phyloP scores from a whole-genome alignment of 1,140 invertebrate genomes.

The Pygmarrhopalites habei region DNA sequence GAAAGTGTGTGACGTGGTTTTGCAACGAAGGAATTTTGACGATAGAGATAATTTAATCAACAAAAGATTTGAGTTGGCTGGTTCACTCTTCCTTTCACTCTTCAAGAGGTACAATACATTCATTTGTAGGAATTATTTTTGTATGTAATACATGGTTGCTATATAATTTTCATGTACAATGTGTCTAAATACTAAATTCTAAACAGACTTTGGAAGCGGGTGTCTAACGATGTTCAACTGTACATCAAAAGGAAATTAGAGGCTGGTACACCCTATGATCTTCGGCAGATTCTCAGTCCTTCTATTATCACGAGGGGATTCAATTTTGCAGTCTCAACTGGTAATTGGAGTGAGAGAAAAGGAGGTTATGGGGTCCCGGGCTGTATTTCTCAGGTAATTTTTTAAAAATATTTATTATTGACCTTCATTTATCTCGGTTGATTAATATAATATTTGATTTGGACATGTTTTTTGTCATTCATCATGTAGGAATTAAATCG shows the following conservation, averaged over 20 bases:
- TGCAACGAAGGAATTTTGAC: slow-evolving; percentile 90
- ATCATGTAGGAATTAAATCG: slow-evolving; percentile 74
- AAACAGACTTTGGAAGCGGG: neutral
- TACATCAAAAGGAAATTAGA: slow-evolving; percentile 84
- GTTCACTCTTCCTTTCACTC: slow-evolving; percentile 86
- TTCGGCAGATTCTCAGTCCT: neutral
- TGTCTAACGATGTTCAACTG: slow-evolving; percentile 65
- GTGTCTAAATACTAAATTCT: no score
- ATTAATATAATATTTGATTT: no score
- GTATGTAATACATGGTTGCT: no score
- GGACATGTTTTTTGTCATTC: neutral
- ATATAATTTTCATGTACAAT: no score
- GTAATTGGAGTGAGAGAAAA: slow-evolving; percentile 87
- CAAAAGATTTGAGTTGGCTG: slow-evolving; percentile 92
- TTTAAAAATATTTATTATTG: neutral
- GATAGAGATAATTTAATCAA: slow-evolving; percentile 99
- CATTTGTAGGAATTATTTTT: no score
- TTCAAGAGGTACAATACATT: slow-evolving; percentile 78
- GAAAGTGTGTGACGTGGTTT: slow-evolving; percentile 77
- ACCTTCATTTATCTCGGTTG: neutral
- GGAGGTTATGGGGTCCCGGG: slow-evolving; percentile 48
- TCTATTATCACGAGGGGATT: slow-evolving; percentile 90
- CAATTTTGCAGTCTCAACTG: slow-evolving; percentile 91
- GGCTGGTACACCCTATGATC: slow-evolving; percentile 53
- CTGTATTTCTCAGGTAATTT: slow-evolving; percentile 4